These are phyloP conservation scores for Hyalella azteca DNA, from an alignment of 2,888 invertebrate genomes.

Conservation along the genomic window DNA sequence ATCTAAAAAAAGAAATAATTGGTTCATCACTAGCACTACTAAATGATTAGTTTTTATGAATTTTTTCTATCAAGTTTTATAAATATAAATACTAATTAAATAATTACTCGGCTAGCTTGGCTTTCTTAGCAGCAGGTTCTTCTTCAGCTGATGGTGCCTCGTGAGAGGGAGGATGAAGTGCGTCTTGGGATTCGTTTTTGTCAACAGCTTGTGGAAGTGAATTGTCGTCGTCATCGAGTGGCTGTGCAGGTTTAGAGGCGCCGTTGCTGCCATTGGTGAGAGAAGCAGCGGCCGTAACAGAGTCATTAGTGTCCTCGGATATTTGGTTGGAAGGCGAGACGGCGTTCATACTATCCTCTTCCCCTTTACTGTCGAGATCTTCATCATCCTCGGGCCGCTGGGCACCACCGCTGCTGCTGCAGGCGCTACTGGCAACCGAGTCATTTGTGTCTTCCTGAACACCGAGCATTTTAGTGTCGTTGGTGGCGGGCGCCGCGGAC, in stretches of 20 bases:
- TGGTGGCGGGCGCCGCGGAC: neutral
- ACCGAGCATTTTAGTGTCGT: constrained; percentile 5
- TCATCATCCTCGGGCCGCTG: neutral
- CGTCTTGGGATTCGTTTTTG: neutral
- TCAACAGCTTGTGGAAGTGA: neutral
- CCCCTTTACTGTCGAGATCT: no score
- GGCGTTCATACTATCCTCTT: constrained; percentile 41
- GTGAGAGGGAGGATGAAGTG: neutral
- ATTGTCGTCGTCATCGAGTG: constrained; percentile 3
- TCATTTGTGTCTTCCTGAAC: constrained; percentile 60
- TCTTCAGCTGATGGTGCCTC: constrained; percentile 50
- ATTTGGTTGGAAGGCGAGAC: constrained; percentile 39
- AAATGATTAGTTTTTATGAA: constrained; percentile 33
- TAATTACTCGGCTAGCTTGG: constrained; percentile 51
- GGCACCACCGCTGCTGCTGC: constrained; percentile 54
- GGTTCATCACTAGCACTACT: constrained; percentile 36
- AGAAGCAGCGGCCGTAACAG: neutral
- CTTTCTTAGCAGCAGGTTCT: constrained; percentile 56
- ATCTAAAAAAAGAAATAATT: constrained; percentile 33
- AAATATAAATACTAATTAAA: constrained; percentile 31
- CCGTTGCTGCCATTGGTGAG: constrained; percentile 14
- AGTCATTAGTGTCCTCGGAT: constrained; percentile 29
- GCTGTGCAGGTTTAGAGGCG: neutral
- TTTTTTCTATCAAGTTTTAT: constrained; percentile 8
- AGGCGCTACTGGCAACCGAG: constrained; percentile 60